Percentiles rank a stretch among this genome's conserved stretches.
These are phyloP conservation scores for Callinectes sapidus DNA, from an alignment of 2,888 invertebrate species.

Conservation along the genomic window DNA sequence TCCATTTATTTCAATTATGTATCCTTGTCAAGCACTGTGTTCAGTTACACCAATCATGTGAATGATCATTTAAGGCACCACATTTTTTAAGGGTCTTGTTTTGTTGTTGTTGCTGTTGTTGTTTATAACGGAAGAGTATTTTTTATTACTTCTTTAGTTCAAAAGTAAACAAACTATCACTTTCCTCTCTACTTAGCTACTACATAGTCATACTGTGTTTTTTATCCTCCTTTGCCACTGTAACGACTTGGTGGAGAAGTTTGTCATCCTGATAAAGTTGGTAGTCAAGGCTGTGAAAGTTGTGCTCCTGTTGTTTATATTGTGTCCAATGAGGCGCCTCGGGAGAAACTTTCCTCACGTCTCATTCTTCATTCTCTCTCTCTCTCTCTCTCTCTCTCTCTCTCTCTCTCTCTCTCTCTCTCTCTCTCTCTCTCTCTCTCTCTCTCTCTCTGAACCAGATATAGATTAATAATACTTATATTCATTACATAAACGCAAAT, in stretches of 20 bases:
- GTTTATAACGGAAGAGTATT: no score
- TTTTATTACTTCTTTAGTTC: no score
- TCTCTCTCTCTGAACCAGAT: background rate
- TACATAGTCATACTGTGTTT: background rate
- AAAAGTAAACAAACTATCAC: background rate
- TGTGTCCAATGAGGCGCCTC: background rate
- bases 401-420: conserved; percentile 10
- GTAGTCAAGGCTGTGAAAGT: background rate
- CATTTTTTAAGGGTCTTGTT: no score
- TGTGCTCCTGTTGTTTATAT: background rate
- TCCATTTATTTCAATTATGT: no score
- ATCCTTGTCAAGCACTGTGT: no score
- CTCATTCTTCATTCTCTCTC: background rate
- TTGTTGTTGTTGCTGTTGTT: no score
- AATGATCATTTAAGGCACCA: no score
- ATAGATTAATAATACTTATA: no score
- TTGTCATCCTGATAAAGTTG: background rate
- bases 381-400: conserved; percentile 25
- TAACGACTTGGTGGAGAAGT: background rate
- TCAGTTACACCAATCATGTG: no score
- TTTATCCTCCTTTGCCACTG: background rate
- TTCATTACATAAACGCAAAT: no score
- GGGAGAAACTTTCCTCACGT: background rate
- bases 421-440: background rate
- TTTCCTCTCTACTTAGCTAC: background rate